A percentile compares a stretch with the other conserved stretches of the same genome.
Conservation (phyloP, 2,888 invertebrate species). For the Tenthredo distinguenda region DNA sequence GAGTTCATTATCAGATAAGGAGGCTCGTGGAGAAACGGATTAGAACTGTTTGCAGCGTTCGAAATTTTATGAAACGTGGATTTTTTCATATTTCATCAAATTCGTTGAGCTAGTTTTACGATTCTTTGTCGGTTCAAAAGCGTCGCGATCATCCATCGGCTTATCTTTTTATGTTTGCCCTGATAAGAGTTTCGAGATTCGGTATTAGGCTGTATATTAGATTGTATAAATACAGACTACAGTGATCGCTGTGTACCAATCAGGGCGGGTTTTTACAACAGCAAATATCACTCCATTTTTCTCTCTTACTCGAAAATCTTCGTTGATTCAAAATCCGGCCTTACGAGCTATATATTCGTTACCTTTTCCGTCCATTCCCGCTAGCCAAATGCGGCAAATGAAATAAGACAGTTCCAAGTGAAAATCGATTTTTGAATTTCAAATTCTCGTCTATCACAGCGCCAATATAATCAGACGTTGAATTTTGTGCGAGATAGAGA, state of each 20-base stretch:
- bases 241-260: constrained; percentile 7
- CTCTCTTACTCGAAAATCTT: not conserved
- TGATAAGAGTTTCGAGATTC: constrained; percentile 18
- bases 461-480: not conserved
- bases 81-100: not conserved
- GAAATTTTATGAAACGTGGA: not conserved
- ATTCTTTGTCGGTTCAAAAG: not conserved
- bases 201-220: not conserved
- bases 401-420: not conserved
- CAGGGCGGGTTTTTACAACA: not conserved
- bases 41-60: not conserved
- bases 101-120: not conserved
- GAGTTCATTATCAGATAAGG: not conserved
- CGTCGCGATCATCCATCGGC: not conserved
- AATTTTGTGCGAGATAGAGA: constrained; percentile 7
- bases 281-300: not conserved
- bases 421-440: not conserved
- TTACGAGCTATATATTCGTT: constrained; percentile 29
- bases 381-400: constrained; percentile 56
- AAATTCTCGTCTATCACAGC: not conserved
- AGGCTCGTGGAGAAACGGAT: not conserved
- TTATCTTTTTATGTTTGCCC: constrained; percentile 21
- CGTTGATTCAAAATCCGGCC: not conserved
- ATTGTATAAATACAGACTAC: constrained; percentile 3
- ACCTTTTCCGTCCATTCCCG: constrained; percentile 63